These are phyloP conservation scores for Dermolepida albohirtum DNA, from an alignment of 2,888 invertebrate genomes.

Conservation along the genomic window DNA sequence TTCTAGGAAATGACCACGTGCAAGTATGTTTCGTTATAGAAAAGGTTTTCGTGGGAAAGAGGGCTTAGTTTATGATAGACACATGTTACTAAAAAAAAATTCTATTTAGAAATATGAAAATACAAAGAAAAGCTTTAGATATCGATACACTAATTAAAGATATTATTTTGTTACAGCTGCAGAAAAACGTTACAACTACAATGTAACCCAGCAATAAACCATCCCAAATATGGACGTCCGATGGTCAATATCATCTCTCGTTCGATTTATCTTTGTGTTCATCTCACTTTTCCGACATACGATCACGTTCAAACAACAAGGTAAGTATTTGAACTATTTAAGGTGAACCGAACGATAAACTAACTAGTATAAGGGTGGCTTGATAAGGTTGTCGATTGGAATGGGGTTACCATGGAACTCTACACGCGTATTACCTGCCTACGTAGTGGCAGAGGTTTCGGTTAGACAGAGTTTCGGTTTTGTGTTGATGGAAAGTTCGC, in stretches of 20 bases:
- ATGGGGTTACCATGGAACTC: slow-evolving; percentile 10
- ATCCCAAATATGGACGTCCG: slow-evolving; percentile 61
- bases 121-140: too few species aligned
- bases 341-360: slow-evolving; percentile 1
- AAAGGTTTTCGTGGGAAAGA: too few species aligned
- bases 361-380: slow-evolving; percentile 6
- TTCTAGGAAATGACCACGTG: too few species aligned
- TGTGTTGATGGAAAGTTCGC: slow-evolving; percentile 26
- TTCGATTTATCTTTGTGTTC: slow-evolving; percentile 58
- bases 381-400: slow-evolving; percentile 1
- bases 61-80: too few species aligned
- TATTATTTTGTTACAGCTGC: slow-evolving; percentile 57
- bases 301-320: slow-evolving; percentile 62
- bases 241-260: slow-evolving; percentile 60
- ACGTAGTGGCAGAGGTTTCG: slow-evolving; percentile 13
- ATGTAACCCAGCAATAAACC: slow-evolving; percentile 61
- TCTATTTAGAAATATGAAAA: too few species aligned
- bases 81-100: too few species aligned
- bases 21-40: too few species aligned
- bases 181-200: slow-evolving; percentile 53
- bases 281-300: slow-evolving; percentile 59
- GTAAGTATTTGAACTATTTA: slow-evolving; percentile 50
- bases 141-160: slow-evolving; percentile 24
- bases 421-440: neutral
- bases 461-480: slow-evolving; percentile 26